Conservation (phyloP, 1,140 invertebrate species). For the Brevipalpus yothersi region DNA sequence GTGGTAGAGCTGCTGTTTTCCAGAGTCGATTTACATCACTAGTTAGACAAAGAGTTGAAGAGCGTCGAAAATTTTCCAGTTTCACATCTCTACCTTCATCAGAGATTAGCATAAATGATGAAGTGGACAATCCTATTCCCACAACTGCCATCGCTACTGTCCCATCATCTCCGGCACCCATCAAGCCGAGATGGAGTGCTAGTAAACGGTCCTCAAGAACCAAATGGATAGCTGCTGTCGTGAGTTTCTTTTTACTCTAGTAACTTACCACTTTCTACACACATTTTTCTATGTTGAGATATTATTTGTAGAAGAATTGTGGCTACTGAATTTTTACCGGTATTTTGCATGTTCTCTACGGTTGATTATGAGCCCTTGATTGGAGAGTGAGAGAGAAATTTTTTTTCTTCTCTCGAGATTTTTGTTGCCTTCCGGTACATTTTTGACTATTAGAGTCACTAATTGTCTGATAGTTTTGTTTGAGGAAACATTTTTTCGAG, state of each 20-base stretch:
- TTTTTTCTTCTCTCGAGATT: too few relatives aligned
- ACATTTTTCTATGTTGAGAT: neutral
- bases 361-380: too few relatives aligned
- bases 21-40: constrained; percentile 6
- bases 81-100: neutral
- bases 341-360: too few relatives aligned
- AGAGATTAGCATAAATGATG: neutral
- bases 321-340: too few relatives aligned
- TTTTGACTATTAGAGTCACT: too few relatives aligned
- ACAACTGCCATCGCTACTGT: neutral
- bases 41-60: constrained; percentile 4
- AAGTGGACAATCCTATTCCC: neutral
- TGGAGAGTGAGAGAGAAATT: too few relatives aligned
- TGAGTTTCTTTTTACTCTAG: neutral
- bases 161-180: neutral
- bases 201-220: constrained; percentile 1
- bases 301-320: too few relatives aligned
- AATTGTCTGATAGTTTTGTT: too few relatives aligned
- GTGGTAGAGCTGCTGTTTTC: neutral
- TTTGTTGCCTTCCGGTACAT: too few relatives aligned
- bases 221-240: constrained; percentile 9
- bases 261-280: neutral
- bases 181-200: neutral
- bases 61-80: neutral
- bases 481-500: too few relatives aligned